A percentile compares a stretch with the other conserved stretches of the same genome.
phyloP scores from a whole-genome alignment of 2,113 vertebrate genomes.

The Vanacampus margaritifer region DNA sequence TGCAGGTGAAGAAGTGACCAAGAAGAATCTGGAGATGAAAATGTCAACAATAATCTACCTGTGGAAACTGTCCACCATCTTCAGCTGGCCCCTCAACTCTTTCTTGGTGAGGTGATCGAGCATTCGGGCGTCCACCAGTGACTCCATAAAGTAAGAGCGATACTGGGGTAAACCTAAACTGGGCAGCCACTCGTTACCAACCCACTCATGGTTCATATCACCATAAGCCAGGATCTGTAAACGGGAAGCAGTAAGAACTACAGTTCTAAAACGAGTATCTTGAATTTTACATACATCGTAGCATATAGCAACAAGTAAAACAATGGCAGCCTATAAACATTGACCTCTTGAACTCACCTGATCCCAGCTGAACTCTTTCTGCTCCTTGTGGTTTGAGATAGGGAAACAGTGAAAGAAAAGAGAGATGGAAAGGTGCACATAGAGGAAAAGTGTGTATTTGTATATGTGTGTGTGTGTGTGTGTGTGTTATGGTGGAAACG shows the following conservation, averaged over 20 bases:
- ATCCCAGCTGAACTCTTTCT: constrained; percentile 92
- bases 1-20: background rate
- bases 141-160: constrained; percentile 95
- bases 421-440: constrained; percentile 49
- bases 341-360: constrained; percentile 72
- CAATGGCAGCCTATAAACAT: background rate
- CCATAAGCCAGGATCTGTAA: constrained; percentile 89
- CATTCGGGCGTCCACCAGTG: constrained; percentile 90
- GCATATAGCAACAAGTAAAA: background rate
- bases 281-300: background rate
- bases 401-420: constrained; percentile 34
- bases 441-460: constrained; percentile 45
- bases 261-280: background rate
- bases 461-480: constrained; percentile 22
- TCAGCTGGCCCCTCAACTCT: constrained; percentile 88
- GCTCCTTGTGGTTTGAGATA: constrained; percentile 72
- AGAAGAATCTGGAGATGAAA: background rate
- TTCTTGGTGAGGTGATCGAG: constrained; percentile 93
- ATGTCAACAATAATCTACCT: constrained; percentile 62
- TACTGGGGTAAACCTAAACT: constrained; percentile 91
- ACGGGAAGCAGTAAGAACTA: background rate
- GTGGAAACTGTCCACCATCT: constrained; percentile 97
- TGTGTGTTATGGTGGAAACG: constrained; percentile 39
- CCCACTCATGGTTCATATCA: constrained; percentile 95
- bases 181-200: constrained; percentile 92